A percentile compares a stretch with the other conserved stretches of the same genome.
Conservation (phyloP, 2,113 vertebrate species). For the Dolichotis patagonum region DNA sequence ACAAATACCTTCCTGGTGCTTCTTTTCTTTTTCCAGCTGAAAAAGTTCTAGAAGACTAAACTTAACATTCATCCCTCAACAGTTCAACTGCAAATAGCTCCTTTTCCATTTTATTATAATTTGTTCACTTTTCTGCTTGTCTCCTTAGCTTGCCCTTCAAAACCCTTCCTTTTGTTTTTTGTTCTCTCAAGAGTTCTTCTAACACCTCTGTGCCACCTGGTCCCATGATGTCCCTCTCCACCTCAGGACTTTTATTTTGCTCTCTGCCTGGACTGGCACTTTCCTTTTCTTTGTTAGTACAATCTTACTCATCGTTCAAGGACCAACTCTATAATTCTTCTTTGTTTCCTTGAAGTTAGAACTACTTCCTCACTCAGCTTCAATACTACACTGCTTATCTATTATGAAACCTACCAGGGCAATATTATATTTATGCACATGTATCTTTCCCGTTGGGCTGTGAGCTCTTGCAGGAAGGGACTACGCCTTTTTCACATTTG, state of each 20-base stretch:
- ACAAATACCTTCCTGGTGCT: not conserved
- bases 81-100: not conserved
- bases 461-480: not conserved
- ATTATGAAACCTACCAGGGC: not conserved
- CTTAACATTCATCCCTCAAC: not conserved
- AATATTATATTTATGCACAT: slow-evolving; percentile 2
- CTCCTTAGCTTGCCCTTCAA: not conserved
- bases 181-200: not conserved
- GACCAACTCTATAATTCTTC: not conserved
- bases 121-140: not conserved
- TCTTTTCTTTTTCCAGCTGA: not conserved
- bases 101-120: not conserved
- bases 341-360: slow-evolving; percentile 18
- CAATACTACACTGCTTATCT: not conserved
- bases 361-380: not conserved
- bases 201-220: not conserved
- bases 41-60: slow-evolving; percentile 36
- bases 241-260: not conserved
- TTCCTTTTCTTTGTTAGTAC: not conserved
- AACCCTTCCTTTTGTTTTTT: not conserved
- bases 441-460: not conserved
- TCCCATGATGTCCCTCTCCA: not conserved
- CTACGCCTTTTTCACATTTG: not conserved
- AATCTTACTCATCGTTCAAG: not conserved
- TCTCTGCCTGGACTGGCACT: not conserved